These are phyloP conservation scores for Cerastis leucographa DNA, from an alignment of 2,888 invertebrate species.

Conservation along the genomic window DNA sequence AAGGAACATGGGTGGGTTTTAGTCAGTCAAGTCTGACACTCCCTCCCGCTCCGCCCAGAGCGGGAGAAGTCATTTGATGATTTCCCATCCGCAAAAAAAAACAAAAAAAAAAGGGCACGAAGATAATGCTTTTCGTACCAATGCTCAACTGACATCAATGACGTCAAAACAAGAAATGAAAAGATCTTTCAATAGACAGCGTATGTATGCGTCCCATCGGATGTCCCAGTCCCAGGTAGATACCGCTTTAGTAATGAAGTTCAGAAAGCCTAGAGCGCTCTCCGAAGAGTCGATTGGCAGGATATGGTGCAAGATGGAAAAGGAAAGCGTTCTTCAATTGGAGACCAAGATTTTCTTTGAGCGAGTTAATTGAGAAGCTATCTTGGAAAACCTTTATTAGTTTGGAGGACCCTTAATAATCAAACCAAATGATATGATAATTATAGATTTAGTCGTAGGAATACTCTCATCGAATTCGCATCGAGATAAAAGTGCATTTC, in stretches of 20 bases:
- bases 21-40: too few relatives aligned
- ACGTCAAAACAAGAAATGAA: background rate
- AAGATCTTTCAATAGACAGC: constrained; percentile 7
- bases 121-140: too few relatives aligned
- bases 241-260: constrained; percentile 40
- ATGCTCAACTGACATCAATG: background rate
- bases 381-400: background rate
- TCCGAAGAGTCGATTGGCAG: constrained; percentile 45
- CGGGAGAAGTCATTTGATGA: too few relatives aligned
- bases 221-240: constrained; percentile 43
- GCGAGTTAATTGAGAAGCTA: background rate
- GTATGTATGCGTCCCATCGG: constrained; percentile 1
- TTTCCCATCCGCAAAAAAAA: too few relatives aligned
- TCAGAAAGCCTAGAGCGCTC: constrained; percentile 47
- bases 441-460: background rate
- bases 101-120: too few relatives aligned
- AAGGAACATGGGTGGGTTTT: too few relatives aligned
- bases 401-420: background rate
- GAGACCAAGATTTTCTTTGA: background rate
- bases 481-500: background rate
- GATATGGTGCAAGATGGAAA: constrained; percentile 31
- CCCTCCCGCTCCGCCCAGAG: too few relatives aligned
- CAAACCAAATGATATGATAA: background rate
- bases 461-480: background rate
- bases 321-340: constrained; percentile 3